phyloP scores from a whole-genome alignment of 2,113 vertebrate genomes.

The Ranitomeya variabilis region DNA sequence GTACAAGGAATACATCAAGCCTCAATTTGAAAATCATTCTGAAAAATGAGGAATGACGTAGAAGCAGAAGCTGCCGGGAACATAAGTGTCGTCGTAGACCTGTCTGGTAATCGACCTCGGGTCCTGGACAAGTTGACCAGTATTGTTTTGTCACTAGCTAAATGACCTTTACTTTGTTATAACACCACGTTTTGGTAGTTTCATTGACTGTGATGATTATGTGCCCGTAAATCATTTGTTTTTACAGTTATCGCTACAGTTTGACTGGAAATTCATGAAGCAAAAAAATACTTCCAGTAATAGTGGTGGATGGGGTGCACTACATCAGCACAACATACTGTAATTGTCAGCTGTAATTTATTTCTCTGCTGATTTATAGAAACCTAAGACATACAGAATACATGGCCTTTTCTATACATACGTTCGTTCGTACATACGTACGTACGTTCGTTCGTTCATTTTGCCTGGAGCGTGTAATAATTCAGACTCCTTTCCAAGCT shows the following conservation, averaged over 20 bases:
- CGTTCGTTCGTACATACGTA: too few relatives aligned
- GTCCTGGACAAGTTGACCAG: neutral
- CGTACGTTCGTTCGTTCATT: too few relatives aligned
- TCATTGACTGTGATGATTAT: neutral
- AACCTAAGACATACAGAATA: neutral
- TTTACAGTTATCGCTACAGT: neutral
- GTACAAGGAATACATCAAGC: constrained; percentile 66
- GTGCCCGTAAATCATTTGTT: neutral
- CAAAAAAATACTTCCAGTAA: neutral
- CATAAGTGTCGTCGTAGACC: neutral
- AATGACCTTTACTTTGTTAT: neutral
- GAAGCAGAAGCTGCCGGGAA: neutral
- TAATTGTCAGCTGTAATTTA: neutral
- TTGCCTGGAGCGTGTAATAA: too few relatives aligned
- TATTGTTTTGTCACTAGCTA: neutral
- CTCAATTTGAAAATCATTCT: constrained; percentile 41
- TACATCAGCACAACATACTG: neutral
- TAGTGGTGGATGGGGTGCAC: neutral
- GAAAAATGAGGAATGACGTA: constrained; percentile 59
- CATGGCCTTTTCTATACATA: neutral
- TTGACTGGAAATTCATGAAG: neutral
- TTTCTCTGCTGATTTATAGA: neutral
- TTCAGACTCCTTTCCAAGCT: neutral
- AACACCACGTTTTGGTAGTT: neutral
- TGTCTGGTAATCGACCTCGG: neutral